These are phyloP conservation scores for Xiphorhynchus elegans DNA, from an alignment of 2,113 vertebrate genomes.

Conservation along the genomic window DNA sequence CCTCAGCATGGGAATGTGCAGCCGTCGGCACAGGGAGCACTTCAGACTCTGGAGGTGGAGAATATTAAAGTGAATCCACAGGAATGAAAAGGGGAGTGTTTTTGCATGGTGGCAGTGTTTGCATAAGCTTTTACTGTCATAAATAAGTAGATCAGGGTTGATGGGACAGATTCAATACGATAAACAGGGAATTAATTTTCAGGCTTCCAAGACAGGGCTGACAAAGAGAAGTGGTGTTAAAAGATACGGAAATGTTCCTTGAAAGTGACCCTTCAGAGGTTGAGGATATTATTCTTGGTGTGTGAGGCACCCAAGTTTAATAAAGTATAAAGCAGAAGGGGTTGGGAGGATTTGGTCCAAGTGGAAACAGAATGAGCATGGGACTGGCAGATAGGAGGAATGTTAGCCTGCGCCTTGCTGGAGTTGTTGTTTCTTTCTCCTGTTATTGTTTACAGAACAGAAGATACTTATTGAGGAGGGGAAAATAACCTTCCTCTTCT, in stretches of 20 bases:
- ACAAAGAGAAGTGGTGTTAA: neutral
- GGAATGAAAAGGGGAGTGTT: neutral
- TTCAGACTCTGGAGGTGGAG: neutral
- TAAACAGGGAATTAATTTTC: slow-evolving; percentile 17
- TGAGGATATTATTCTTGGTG: neutral
- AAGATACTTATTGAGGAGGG: neutral
- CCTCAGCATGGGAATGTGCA: neutral
- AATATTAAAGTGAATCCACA: neutral
- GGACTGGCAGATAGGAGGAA: slow-evolving; percentile 7
- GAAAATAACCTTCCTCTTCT: neutral
- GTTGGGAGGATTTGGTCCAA: slow-evolving; percentile 12
- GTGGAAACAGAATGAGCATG: slow-evolving; percentile 30
- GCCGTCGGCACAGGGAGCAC: neutral
- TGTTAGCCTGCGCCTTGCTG: neutral
- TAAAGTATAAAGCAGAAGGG: neutral
- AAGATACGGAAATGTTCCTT: neutral
- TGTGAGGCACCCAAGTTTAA: neutral
- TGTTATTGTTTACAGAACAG: neutral
- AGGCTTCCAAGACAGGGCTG: neutral
- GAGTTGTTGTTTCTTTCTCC: neutral
- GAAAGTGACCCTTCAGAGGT: slow-evolving; percentile 23
- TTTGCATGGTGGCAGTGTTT: neutral
- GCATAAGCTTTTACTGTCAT: neutral
- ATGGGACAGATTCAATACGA: neutral
- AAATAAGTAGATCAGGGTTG: neutral